Evolutionary conservation across 2,888 invertebrate species (phyloP).

Genomic region (Erpobdella octoculata): DNA sequence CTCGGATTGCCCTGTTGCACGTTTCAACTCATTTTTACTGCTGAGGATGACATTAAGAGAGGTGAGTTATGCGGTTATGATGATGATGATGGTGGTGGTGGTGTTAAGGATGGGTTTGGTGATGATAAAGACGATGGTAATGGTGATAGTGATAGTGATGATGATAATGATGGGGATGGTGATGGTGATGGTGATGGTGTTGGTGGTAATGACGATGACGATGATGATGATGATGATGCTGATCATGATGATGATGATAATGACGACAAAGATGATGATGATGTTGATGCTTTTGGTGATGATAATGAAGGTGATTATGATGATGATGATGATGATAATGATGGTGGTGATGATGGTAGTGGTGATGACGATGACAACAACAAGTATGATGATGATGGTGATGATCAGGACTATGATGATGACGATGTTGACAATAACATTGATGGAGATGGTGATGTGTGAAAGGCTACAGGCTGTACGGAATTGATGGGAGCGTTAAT

Average conservation of each 20-base stretch:
- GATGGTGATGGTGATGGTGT: background rate
- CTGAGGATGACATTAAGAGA: background rate
- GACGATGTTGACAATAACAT: no score
- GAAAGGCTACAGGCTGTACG: no score
- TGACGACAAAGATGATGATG: background rate
- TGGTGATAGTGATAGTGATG: background rate
- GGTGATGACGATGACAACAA: background rate
- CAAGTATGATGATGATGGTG: background rate
- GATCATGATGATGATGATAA: background rate
- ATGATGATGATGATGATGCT: background rate
- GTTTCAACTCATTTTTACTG: no score
- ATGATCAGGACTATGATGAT: no score
- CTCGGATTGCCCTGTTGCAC: no score
- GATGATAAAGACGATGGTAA: background rate
- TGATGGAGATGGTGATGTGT: no score
- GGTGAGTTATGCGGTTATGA: background rate
- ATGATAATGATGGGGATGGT: background rate
- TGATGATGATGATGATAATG: background rate
- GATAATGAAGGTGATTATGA: no score
- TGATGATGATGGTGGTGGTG: background rate
- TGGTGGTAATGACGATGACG: background rate
- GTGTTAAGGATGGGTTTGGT: background rate
- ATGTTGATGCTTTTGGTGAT: no score
- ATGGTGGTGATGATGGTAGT: background rate
- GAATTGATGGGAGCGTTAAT: no score